phyloP scores from a whole-genome alignment of 1,140 invertebrate genomes.

The Euborellia annulipes region DNA sequence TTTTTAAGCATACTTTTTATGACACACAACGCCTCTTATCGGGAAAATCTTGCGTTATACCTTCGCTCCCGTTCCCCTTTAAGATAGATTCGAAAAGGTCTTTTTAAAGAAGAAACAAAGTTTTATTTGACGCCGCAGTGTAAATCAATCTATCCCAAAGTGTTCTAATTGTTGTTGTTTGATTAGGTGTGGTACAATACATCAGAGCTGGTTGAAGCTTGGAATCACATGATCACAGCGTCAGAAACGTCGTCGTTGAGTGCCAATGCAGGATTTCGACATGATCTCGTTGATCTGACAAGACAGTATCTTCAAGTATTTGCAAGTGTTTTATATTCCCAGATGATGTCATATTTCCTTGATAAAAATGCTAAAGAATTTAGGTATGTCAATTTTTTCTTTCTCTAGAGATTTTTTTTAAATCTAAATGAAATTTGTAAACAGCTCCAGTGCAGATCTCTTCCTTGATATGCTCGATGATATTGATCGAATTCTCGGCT shows the following conservation, averaged over 20 bases:
- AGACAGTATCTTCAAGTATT: constrained; percentile 63
- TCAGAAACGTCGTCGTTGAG: constrained; percentile 19
- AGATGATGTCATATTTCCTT: constrained; percentile 37
- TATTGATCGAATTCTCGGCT: constrained; percentile 50
- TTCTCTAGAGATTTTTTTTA: constrained; percentile 1
- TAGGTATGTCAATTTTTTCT: constrained; percentile 23
- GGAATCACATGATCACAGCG: constrained; percentile 37
- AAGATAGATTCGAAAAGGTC: too few relatives aligned
- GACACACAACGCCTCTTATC: too few relatives aligned
- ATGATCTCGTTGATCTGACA: constrained; percentile 76
- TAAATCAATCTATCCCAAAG: too few relatives aligned
- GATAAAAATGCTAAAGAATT: constrained; percentile 28
- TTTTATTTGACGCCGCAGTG: too few relatives aligned
- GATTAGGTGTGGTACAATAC: constrained; percentile 57
- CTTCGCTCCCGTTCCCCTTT: too few relatives aligned
- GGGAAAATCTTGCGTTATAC: too few relatives aligned
- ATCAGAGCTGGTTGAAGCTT: constrained; percentile 38
- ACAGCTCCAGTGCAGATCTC: constrained; percentile 16
- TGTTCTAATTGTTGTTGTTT: too few relatives aligned
- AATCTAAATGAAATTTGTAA: constrained; percentile 6
- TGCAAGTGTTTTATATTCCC: constrained; percentile 45
- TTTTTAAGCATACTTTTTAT: too few relatives aligned
- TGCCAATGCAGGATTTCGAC: constrained; percentile 30
- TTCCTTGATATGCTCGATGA: constrained; percentile 41
- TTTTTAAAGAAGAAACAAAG: too few relatives aligned